Percentiles rank a stretch among this genome's conserved stretches.
These are phyloP conservation scores for Drosophila ficusphila DNA, from an alignment of 1,140 invertebrate species.

Conservation along the genomic window DNA sequence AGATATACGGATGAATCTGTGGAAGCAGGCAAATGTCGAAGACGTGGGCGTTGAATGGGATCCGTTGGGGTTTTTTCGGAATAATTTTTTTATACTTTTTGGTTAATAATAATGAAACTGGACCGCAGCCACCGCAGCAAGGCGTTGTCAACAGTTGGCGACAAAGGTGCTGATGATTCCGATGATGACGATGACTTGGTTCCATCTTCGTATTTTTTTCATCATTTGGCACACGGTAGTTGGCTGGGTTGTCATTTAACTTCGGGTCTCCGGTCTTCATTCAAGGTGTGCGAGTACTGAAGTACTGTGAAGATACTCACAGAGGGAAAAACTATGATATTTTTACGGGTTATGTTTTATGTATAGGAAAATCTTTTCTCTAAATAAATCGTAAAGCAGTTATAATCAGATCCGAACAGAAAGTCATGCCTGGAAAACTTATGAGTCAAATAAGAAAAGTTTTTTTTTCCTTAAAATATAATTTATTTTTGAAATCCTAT, in stretches of 20 bases:
- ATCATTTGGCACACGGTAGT: slow-evolving; percentile 53
- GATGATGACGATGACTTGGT: slow-evolving; percentile 33
- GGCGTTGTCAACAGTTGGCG: slow-evolving; percentile 68
- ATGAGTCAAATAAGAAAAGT: too few relatives aligned
- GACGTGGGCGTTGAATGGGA: slow-evolving; percentile 61
- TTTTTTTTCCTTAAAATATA: too few relatives aligned
- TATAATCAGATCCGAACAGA: too few relatives aligned
- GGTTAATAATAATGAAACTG: slow-evolving; percentile 62
- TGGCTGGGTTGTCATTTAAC: slow-evolving; percentile 48
- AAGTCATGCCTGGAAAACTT: too few relatives aligned
- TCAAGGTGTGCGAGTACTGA: slow-evolving; percentile 27
- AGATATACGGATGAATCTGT: slow-evolving; percentile 42
- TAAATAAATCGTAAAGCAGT: too few relatives aligned
- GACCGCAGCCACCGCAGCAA: slow-evolving; percentile 65
- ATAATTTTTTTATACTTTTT: slow-evolving; percentile 14
- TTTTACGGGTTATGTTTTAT: too few relatives aligned
- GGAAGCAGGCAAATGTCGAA: slow-evolving; percentile 43
- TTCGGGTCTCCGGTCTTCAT: slow-evolving; percentile 9
- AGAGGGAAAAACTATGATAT: slow-evolving; percentile 11
- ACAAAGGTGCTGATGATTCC: slow-evolving; percentile 29
- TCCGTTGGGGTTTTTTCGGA: slow-evolving; percentile 27
- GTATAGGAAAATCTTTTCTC: too few relatives aligned
- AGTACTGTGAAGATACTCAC: background rate
- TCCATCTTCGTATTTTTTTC: slow-evolving; percentile 27
- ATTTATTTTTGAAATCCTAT: too few relatives aligned